Conservation (phyloP, 1,140 invertebrate species). For the Drosophila bifasciata region DNA sequence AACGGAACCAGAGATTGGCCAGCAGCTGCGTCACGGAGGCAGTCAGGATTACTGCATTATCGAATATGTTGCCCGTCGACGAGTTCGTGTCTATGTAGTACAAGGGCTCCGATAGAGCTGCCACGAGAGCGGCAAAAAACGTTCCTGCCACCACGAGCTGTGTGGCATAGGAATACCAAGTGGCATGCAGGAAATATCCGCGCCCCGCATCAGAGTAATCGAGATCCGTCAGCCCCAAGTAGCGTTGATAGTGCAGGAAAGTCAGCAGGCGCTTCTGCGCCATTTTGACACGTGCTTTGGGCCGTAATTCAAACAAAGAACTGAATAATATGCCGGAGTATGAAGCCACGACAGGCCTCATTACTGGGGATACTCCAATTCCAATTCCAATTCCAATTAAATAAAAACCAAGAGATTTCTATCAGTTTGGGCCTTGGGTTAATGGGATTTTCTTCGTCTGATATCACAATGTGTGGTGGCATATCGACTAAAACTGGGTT, state of each 20-base stretch:
- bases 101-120: conserved; percentile 15
- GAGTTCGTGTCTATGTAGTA: conserved; percentile 38
- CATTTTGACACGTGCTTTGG: conserved; percentile 6
- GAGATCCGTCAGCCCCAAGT: conserved; percentile 44
- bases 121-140: conserved; percentile 12
- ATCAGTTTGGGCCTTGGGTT: too few relatives aligned
- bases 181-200: conserved; percentile 24
- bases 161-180: conserved; percentile 8
- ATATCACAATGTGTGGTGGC: too few relatives aligned
- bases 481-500: too few relatives aligned
- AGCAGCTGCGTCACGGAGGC: conserved; percentile 34
- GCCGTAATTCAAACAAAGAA: conserved; percentile 1
- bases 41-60: conserved; percentile 44
- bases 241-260: conserved; percentile 54
- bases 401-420: too few relatives aligned
- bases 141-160: conserved; percentile 5
- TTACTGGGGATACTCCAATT: not conserved
- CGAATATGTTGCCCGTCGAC: conserved; percentile 30
- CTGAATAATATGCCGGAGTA: not conserved
- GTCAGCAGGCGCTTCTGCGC: conserved; percentile 23
- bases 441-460: too few relatives aligned
- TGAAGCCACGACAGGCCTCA: too few relatives aligned
- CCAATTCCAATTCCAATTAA: not conserved
- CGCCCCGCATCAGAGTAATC: not conserved
- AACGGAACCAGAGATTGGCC: conserved; percentile 49